Percentiles rank a stretch among this genome's conserved stretches.
Evolutionary conservation across 2,113 vertebrate genomes (phyloP).

Genomic region (Gyps fulvus): DNA sequence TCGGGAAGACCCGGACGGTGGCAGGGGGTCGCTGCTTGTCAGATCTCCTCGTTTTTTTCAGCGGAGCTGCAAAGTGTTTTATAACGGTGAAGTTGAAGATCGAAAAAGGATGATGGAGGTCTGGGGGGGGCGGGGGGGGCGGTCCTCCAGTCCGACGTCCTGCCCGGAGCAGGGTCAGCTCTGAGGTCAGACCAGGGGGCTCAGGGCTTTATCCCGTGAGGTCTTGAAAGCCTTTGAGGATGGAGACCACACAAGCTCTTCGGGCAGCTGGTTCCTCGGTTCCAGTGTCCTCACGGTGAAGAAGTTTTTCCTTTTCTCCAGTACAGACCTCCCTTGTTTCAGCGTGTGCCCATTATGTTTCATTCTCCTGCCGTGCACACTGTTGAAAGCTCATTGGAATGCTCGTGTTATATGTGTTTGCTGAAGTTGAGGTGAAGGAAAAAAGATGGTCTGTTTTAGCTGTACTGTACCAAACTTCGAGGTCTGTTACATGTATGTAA

Average conservation of each 20-base stretch:
- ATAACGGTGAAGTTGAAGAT: fast-evolving
- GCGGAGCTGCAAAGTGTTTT: neutral
- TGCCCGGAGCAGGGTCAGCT: neutral
- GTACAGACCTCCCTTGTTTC: neutral
- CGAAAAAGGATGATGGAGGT: too few relatives aligned
- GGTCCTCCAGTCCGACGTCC: fast-evolving
- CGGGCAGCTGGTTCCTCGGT: neutral
- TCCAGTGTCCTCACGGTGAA: fast-evolving
- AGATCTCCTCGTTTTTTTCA: too few relatives aligned
- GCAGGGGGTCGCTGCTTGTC: neutral
- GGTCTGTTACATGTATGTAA: neutral
- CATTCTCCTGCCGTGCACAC: fast-evolving
- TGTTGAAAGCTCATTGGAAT: neutral
- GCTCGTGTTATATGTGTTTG: too few relatives aligned
- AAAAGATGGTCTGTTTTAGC: neutral
- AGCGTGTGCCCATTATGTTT: fast-evolving
- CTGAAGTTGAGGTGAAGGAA: neutral
- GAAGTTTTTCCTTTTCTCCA: neutral
- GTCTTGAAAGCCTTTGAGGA: neutral
- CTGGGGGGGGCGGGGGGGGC: too few relatives aligned
- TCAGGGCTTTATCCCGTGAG: fast-evolving
- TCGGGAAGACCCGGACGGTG: fast-evolving
- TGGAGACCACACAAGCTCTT: too few relatives aligned
- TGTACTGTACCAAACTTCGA: neutral
- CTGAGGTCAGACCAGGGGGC: neutral